Conservation (phyloP, 2,888 invertebrate species). For the Hydropsyche betteni region DNA sequence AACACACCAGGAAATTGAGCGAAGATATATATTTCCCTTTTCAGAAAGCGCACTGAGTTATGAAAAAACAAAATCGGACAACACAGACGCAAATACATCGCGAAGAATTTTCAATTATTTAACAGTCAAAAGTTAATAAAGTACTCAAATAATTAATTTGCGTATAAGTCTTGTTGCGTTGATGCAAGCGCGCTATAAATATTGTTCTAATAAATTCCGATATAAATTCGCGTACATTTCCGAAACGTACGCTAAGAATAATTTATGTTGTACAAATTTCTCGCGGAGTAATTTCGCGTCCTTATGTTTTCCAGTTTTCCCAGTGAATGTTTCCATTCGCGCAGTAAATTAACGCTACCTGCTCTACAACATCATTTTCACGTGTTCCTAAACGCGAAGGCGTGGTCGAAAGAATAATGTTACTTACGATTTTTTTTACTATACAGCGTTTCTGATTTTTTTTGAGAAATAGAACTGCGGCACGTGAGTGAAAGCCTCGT, state of each 20-base stretch:
- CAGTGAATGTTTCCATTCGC: background rate
- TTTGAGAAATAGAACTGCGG: conserved; percentile 24
- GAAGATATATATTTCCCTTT: conserved; percentile 5
- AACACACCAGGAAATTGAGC: conserved; percentile 24
- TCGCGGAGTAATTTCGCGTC: background rate
- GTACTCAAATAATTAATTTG: too few relatives aligned
- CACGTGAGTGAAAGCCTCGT: background rate
- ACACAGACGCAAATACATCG: too few relatives aligned
- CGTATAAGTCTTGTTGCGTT: background rate
- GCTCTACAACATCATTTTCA: conserved; percentile 21
- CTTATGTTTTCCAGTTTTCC: conserved; percentile 9
- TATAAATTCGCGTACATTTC: conserved; percentile 8
- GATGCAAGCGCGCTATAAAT: background rate
- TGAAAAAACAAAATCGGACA: too few relatives aligned
- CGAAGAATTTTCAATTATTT: too few relatives aligned
- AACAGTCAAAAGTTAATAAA: too few relatives aligned
- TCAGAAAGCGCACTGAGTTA: too few relatives aligned
- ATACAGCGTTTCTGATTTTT: background rate
- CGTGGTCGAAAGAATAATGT: conserved; percentile 15
- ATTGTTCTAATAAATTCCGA: conserved; percentile 7
- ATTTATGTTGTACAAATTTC: conserved; percentile 13
- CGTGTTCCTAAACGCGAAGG: conserved; percentile 15
- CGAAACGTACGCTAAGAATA: background rate
- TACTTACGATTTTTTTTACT: background rate
- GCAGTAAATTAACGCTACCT: conserved; percentile 21